Percentiles rank a stretch among this genome's conserved stretches.
Evolutionary conservation across 2,797 vertebrate genomes (phyloP).

Genomic region (Leuciscus waleckii): DNA sequence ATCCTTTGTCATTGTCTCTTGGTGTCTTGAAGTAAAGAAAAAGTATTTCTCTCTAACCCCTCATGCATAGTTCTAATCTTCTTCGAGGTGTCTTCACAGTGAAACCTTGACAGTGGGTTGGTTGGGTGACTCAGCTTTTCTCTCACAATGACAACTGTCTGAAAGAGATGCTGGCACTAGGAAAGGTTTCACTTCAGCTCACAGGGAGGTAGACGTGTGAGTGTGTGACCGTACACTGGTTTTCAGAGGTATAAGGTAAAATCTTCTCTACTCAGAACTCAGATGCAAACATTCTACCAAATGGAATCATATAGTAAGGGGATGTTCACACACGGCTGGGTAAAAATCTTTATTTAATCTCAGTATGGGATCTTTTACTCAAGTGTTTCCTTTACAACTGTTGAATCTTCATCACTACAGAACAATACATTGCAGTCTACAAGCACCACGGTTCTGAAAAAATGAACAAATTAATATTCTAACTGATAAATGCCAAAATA

Average conservation of each 20-base stretch:
- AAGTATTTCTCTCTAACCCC: conserved; percentile 12
- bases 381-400: not conserved
- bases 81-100: conserved; percentile 19
- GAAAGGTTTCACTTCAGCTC: conserved; percentile 43
- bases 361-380: not conserved
- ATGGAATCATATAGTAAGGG: not conserved
- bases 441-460: not conserved
- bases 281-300: not conserved
- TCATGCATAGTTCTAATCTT: conserved; percentile 16
- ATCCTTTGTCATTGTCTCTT: conserved; percentile 20
- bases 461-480: not conserved
- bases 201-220: not conserved
- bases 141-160: conserved; percentile 48
- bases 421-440: not conserved
- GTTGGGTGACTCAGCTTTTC: conserved; percentile 36
- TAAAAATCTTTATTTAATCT: conserved; percentile 8
- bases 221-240: not conserved
- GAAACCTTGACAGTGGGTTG: conserved; percentile 27
- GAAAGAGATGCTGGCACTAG: conserved; percentile 29
- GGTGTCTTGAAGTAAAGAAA: conserved; percentile 7
- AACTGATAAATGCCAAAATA: not conserved
- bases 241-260: not conserved
- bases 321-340: not conserved
- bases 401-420: not conserved
- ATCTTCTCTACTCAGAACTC: not conserved